phyloP scores from a whole-genome alignment of 2,113 vertebrate species.

The Sisor rabdophorus region DNA sequence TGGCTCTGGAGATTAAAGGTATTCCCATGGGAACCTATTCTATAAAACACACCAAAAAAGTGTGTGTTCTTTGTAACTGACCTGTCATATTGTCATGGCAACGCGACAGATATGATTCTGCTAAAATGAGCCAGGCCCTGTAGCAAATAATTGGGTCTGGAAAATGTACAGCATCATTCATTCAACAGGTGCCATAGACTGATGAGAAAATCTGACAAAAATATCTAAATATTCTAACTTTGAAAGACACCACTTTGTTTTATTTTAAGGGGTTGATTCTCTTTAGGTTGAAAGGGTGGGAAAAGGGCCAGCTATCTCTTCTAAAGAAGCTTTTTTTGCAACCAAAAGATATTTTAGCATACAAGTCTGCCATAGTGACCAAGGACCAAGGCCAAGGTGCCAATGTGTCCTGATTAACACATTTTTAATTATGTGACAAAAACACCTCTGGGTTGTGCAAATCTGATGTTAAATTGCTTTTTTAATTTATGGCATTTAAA shows the following conservation, averaged over 20 bases:
- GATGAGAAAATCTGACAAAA: no score
- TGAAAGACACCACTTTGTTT: no score
- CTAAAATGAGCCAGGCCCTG: constrained; percentile 1
- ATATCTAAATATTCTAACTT: no score
- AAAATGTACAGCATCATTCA: not conserved
- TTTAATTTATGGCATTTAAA: constrained; percentile 25
- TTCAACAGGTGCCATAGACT: not conserved
- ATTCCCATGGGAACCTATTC: constrained; percentile 33
- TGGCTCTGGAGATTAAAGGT: constrained; percentile 43
- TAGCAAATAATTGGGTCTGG: constrained; percentile 4
- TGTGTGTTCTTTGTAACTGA: constrained; percentile 35
- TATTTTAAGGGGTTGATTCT: no score
- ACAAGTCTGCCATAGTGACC: no score
- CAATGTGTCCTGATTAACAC: constrained; percentile 20
- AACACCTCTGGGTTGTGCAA: not conserved
- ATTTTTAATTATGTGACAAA: constrained; percentile 14
- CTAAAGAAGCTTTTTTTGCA: no score
- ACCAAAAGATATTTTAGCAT: no score
- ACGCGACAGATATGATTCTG: constrained; percentile 21
- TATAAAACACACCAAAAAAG: constrained; percentile 28
- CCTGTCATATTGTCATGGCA: constrained; percentile 29
- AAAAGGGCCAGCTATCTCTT: no score
- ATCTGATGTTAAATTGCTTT: constrained; percentile 17
- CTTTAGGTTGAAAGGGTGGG: no score
- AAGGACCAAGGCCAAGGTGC: no score